Evolutionary conservation across 2,113 vertebrate genomes (phyloP).

Genomic region (Ornithorhynchus anatinus): DNA sequence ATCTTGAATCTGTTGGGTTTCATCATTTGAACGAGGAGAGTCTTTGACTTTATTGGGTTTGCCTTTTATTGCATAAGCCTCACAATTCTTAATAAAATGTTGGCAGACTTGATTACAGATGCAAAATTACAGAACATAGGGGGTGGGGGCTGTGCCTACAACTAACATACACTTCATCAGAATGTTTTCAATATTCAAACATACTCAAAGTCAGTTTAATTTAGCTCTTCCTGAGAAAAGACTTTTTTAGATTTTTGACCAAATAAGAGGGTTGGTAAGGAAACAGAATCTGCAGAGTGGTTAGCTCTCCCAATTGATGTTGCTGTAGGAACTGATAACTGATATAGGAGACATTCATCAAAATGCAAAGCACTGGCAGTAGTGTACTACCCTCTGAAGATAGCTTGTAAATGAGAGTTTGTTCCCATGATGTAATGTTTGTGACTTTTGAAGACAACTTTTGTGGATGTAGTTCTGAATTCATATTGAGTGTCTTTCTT

Average conservation of each 20-base stretch:
- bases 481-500: no score
- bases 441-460: no score
- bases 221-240: not conserved
- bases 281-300: no score
- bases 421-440: no score
- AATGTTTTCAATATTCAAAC: not conserved
- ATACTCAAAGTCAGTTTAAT: constrained; percentile 4
- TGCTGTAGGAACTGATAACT: no score
- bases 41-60: not conserved
- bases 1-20: constrained; percentile 8
- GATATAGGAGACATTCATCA: no score
- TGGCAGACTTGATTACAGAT: not conserved
- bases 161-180: not conserved
- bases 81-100: not conserved
- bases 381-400: no score
- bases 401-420: no score
- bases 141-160: not conserved
- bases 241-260: not conserved
- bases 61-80: not conserved
- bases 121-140: not conserved
- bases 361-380: no score
- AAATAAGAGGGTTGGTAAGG: not conserved
- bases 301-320: no score
- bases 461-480: no score
- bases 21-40: not conserved